These are phyloP conservation scores for Nycticebus coucang DNA, from an alignment of 2,113 vertebrate genomes.

Conservation along the genomic window DNA sequence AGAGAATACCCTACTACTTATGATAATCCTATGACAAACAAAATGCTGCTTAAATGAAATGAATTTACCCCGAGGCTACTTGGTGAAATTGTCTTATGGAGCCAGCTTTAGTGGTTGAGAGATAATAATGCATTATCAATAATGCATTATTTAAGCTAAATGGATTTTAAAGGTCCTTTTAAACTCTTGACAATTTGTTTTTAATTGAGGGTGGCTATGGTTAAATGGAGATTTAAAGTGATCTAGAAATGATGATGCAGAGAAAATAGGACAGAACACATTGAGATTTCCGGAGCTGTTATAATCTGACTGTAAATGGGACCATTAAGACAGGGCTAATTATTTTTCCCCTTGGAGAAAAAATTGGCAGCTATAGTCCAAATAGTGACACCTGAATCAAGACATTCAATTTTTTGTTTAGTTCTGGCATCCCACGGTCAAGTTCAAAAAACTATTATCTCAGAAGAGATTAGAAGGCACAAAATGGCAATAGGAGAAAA, in stretches of 20 bases:
- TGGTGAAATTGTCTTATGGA: not conserved
- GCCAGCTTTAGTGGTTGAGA: not conserved
- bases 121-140: no score
- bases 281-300: not conserved
- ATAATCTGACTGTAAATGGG: not conserved
- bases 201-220: conserved; percentile 50
- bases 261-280: not conserved
- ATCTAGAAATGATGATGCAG: conserved; percentile 30
- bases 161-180: conserved; percentile 58
- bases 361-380: not conserved
- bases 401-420: not conserved
- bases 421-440: not conserved
- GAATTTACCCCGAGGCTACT: not conserved
- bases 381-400: not conserved
- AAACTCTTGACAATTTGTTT: conserved; percentile 48
- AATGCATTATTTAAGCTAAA: conserved; percentile 48
- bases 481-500: not conserved
- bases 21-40: not conserved
- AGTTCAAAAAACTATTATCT: not conserved
- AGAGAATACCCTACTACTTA: not conserved
- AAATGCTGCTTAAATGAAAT: not conserved
- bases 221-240: conserved; percentile 38
- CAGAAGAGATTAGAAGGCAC: not conserved
- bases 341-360: not conserved
- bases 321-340: not conserved